A percentile compares a stretch with the other conserved stretches of the same genome.
Evolutionary conservation across 1,140 invertebrate species (phyloP).

Genomic region (Panagrolaimus sp.): DNA sequence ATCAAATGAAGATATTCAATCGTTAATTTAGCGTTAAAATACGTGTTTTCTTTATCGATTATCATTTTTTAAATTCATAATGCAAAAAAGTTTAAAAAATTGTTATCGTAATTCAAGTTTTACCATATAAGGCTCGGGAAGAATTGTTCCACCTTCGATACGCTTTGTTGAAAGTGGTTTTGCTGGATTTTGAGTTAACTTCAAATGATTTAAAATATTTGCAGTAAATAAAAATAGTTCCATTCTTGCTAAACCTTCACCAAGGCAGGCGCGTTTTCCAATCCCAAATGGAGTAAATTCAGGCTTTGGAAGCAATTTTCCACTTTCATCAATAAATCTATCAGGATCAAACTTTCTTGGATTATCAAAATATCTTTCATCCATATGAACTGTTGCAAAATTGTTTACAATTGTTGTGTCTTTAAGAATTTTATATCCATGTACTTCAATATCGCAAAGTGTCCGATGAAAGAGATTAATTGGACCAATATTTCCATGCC

Average conservation of each 20-base stretch:
- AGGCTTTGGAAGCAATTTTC: background rate
- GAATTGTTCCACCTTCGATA: background rate
- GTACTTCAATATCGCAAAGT: background rate
- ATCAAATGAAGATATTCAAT: no score
- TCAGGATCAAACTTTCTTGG: background rate
- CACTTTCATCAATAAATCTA: constrained; percentile 2
- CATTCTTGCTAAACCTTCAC: constrained; percentile 1
- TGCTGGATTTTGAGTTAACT: background rate
- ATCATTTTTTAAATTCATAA: no score
- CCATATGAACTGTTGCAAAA: background rate
- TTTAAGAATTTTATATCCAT: background rate
- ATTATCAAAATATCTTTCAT: background rate
- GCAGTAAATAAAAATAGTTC: background rate
- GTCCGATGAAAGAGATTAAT: background rate
- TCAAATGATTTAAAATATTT: constrained; percentile 1
- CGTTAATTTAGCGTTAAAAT: no score
- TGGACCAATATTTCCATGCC: background rate
- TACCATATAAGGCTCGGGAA: no score
- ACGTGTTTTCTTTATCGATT: no score
- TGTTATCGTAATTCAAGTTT: no score
- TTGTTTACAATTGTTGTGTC: background rate
- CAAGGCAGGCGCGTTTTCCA: background rate
- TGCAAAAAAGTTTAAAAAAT: no score
- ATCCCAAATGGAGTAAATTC: background rate
- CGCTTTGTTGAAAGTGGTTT: background rate